These are phyloP conservation scores for Labeo rohita DNA, from an alignment of 2,113 vertebrate species.

Conservation along the genomic window DNA sequence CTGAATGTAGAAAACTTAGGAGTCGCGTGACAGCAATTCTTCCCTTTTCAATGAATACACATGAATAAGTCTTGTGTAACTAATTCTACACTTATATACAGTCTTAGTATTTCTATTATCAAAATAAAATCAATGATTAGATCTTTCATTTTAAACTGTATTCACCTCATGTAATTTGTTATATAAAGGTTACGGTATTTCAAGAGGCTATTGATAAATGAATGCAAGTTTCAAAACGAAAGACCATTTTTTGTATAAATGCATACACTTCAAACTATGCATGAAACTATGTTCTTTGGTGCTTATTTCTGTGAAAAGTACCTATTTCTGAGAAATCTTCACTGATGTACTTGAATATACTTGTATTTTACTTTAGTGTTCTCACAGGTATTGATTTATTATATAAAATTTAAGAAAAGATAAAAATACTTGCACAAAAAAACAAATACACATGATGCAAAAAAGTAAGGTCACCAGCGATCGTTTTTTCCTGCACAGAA, in stretches of 20 bases:
- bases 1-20: background rate
- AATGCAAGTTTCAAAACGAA: background rate
- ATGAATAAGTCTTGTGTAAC: background rate
- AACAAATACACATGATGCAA: background rate
- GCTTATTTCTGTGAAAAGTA: background rate
- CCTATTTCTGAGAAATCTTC: background rate
- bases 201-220: constrained; percentile 67
- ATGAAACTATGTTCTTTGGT: background rate
- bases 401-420: background rate
- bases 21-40: too few relatives aligned
- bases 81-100: background rate
- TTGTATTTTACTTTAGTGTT: background rate
- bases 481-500: background rate
- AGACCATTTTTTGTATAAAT: background rate
- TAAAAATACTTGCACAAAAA: background rate
- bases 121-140: background rate
- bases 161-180: background rate
- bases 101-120: background rate
- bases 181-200: constrained; percentile 57
- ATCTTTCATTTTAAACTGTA: background rate
- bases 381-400: constrained; percentile 11
- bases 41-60: too few relatives aligned
- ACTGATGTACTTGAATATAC: background rate
- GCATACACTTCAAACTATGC: background rate
- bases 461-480: constrained; percentile 13